Conservation (phyloP, 2,888 invertebrate species). For the Copidosoma aretas region DNA sequence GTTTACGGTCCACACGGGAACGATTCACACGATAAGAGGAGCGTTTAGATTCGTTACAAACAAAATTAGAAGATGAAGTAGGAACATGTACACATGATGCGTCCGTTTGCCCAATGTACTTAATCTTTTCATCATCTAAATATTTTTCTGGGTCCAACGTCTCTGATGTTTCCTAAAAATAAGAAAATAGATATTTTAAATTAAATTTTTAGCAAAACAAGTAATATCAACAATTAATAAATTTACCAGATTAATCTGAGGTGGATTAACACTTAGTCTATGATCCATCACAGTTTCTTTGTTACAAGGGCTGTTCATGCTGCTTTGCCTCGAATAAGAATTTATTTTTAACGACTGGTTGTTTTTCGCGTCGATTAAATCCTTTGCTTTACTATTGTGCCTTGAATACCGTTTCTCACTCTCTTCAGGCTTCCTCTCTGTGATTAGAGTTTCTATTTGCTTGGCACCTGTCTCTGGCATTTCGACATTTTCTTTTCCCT, state of each 20-base stretch:
- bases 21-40: slow-evolving; percentile 38
- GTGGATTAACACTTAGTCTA: slow-evolving; percentile 19
- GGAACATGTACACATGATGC: slow-evolving; percentile 40
- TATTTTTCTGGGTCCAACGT: slow-evolving; percentile 25
- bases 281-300: slow-evolving; percentile 29
- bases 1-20: slow-evolving; percentile 17
- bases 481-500: slow-evolving; percentile 41
- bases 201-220: background rate
- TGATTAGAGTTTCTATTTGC: slow-evolving; percentile 24
- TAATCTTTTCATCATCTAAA: slow-evolving; percentile 51
- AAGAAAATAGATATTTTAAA: background rate
- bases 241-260: slow-evolving; percentile 23
- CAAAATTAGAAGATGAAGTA: slow-evolving; percentile 44
- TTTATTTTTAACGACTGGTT: slow-evolving; percentile 39
- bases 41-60: slow-evolving; percentile 34
- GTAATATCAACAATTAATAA: background rate
- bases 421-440: slow-evolving; percentile 29
- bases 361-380: slow-evolving; percentile 13
- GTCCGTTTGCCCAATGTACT: slow-evolving; percentile 53
- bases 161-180: slow-evolving; percentile 17
- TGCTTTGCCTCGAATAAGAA: slow-evolving; percentile 43
- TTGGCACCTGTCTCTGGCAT: slow-evolving; percentile 17
- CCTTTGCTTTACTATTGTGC: slow-evolving; percentile 46
- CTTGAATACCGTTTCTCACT: slow-evolving; percentile 45
- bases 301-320: slow-evolving; percentile 33